Percentiles rank a stretch among this genome's conserved stretches.
Conservation (phyloP, 2,113 vertebrate species). For the Psilopsiagon aymara region DNA sequence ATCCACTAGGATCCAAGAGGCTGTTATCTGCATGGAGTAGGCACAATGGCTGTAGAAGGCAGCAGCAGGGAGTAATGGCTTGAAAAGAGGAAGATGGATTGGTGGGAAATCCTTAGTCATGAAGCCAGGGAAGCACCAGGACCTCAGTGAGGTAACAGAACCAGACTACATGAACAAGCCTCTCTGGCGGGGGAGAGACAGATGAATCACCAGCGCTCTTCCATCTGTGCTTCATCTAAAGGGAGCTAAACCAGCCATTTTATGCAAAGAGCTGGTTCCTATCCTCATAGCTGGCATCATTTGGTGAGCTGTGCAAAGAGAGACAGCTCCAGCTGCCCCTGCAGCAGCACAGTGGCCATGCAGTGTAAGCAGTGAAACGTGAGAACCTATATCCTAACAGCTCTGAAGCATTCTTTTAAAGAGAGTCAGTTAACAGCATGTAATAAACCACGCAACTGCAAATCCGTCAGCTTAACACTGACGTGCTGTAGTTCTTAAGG, state of each 20-base stretch:
- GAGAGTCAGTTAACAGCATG: background rate
- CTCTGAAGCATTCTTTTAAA: background rate
- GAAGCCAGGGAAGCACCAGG: background rate
- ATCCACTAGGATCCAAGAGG: background rate
- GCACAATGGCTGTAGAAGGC: background rate
- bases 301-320: background rate
- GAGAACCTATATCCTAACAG: background rate
- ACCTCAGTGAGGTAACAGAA: background rate
- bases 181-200: background rate
- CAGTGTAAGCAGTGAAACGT: background rate
- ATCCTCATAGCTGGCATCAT: background rate
- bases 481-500: background rate
- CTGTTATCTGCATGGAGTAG: background rate
- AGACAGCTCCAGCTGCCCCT: too few species aligned
- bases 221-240: background rate
- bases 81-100: background rate
- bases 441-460: background rate
- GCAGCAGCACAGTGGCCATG: background rate
- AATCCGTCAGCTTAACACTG: background rate
- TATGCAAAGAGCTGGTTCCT: background rate
- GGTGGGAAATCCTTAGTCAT: conserved; percentile 1
- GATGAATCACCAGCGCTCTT: background rate
- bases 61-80: background rate
- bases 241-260: background rate
- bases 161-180: background rate